These are phyloP conservation scores for Macquaria australasica DNA, from an alignment of 2,113 vertebrate species.

Conservation along the genomic window DNA sequence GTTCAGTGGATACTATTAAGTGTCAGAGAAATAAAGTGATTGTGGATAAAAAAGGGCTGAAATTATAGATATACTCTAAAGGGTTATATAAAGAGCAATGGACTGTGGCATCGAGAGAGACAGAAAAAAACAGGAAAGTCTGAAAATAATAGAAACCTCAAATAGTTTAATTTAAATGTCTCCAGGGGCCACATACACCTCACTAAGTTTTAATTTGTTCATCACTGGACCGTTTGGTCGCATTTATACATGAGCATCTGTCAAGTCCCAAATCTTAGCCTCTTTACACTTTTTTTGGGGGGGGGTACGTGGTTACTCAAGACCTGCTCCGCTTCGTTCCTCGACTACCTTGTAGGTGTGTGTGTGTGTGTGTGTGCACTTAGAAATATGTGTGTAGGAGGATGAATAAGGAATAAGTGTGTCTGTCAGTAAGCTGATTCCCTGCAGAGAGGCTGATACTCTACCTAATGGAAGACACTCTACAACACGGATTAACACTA, in stretches of 20 bases:
- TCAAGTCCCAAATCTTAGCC: too few relatives aligned
- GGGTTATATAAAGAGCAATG: conserved; percentile 25
- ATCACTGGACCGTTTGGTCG: conserved; percentile 55
- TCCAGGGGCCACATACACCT: conserved; percentile 45
- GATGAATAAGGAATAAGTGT: conserved; percentile 70
- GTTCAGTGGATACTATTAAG: background rate
- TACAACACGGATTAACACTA: conserved; percentile 74
- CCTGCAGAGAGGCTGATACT: conserved; percentile 73
- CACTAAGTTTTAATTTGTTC: conserved; percentile 69
- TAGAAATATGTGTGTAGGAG: conserved; percentile 32
- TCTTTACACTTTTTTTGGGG: too few relatives aligned
- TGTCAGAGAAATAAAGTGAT: conserved; percentile 24
- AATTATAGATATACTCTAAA: conserved; percentile 10
- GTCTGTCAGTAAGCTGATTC: conserved; percentile 75
- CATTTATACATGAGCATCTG: conserved; percentile 68
- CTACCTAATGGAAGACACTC: conserved; percentile 73
- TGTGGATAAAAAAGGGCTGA: background rate
- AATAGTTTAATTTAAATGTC: conserved; percentile 58
- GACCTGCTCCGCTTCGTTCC: conserved; percentile 27
- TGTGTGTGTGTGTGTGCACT: conserved; percentile 8
- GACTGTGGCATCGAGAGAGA: conserved; percentile 10
- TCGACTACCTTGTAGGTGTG: conserved; percentile 24
- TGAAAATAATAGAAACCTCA: conserved; percentile 58
- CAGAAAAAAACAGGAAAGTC: background rate
- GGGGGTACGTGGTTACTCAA: conserved; percentile 37